These are phyloP conservation scores for Pseudopipra pipra DNA, from an alignment of 2,113 vertebrate species.

Conservation along the genomic window DNA sequence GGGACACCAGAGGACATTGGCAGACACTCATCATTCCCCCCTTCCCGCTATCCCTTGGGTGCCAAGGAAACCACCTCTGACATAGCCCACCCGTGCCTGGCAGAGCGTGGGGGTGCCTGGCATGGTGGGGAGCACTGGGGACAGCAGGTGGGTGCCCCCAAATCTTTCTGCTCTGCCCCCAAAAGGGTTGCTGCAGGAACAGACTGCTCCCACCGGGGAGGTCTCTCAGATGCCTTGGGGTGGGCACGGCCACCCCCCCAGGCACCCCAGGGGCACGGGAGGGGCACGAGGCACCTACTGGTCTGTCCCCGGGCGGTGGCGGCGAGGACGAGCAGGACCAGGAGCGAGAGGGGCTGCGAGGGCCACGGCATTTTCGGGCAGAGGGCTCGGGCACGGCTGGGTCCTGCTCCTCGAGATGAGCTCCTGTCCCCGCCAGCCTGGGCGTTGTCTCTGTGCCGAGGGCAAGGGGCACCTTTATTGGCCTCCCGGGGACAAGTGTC, in stretches of 20 bases:
- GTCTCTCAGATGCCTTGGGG: neutral
- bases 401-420: neutral
- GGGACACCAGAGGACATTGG: neutral
- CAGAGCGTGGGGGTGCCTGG: rapidly evolving
- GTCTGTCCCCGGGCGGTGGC: neutral
- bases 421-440: rapidly evolving
- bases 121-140: neutral
- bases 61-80: rapidly evolving
- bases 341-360: neutral
- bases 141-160: neutral
- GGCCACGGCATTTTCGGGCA: neutral
- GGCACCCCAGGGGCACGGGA: neutral
- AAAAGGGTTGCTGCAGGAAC: neutral
- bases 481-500: neutral
- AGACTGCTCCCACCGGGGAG: neutral
- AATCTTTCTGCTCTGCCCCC: neutral
- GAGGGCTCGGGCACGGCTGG: neutral
- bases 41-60: neutral
- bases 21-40: neutral
- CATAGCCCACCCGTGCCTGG: neutral
- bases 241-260: neutral
- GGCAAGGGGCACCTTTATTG: slow-evolving; percentile 2
- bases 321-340: neutral
- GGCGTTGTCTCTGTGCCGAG: neutral
- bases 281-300: neutral